phyloP scores from a whole-genome alignment of 2,888 invertebrate genomes.

The Diplolepis rosae region DNA sequence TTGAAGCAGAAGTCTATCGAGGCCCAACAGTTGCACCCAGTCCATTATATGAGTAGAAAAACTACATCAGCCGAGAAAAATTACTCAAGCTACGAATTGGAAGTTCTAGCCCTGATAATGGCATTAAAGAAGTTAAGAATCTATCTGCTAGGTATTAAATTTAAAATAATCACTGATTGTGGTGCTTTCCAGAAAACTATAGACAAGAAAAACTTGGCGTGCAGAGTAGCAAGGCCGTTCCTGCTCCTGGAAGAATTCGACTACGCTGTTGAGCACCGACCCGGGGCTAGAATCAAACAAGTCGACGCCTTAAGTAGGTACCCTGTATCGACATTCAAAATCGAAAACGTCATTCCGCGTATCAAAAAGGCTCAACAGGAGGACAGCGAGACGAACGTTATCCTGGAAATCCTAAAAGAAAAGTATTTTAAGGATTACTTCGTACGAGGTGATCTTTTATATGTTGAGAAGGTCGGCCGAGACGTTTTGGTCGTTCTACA shows the following conservation, averaged over 20 bases:
- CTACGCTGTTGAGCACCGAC: conserved; percentile 35
- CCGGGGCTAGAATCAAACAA: conserved; percentile 35
- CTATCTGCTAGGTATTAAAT: too few species aligned
- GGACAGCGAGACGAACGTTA: background rate
- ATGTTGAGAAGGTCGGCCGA: too few species aligned
- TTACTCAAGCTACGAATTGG: too few species aligned
- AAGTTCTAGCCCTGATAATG: too few species aligned
- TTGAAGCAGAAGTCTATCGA: too few species aligned
- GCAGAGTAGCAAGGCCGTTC: conserved; percentile 34
- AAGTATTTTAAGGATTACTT: conserved; percentile 31
- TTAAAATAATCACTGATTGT: conserved; percentile 42
- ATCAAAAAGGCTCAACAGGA: conserved; percentile 13
- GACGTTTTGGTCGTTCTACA: conserved; percentile 34
- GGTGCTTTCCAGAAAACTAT: conserved; percentile 40
- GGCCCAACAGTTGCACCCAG: too few species aligned
- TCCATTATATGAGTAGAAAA: too few species aligned
- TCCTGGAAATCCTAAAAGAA: too few species aligned
- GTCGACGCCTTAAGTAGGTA: conserved; percentile 39
- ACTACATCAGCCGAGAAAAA: too few species aligned
- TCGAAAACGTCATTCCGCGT: too few species aligned
- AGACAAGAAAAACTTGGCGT: conserved; percentile 36
- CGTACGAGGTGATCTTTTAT: too few species aligned
- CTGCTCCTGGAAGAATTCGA: conserved; percentile 32
- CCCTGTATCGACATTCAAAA: background rate
- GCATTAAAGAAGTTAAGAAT: conserved; percentile 45